These are phyloP conservation scores for Melanophora roralis DNA, from an alignment of 2,888 invertebrate species.

Conservation along the genomic window DNA sequence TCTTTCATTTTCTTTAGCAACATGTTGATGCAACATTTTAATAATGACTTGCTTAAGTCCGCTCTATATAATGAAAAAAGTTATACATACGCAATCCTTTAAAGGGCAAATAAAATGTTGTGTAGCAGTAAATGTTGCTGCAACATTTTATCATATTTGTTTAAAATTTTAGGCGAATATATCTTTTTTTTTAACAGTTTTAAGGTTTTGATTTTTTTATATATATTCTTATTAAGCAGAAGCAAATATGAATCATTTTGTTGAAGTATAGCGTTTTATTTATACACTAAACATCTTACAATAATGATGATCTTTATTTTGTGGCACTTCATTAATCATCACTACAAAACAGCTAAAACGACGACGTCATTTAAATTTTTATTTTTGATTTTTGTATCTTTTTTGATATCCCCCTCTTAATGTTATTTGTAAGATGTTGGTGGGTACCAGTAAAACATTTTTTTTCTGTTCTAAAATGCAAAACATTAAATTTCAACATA, in stretches of 20 bases:
- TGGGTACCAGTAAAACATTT: conserved; percentile 25
- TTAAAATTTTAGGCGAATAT: background rate
- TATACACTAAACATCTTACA: conserved; percentile 61
- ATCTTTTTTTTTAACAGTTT: background rate
- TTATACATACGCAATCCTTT: too few species aligned
- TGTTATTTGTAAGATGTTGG: conserved; percentile 49
- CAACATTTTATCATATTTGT: conserved; percentile 13
- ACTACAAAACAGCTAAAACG: conserved; percentile 70
- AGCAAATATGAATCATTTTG: conserved; percentile 51
- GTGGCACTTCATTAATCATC: conserved; percentile 77
- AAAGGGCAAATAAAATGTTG: too few species aligned
- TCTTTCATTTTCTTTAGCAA: conserved; percentile 7
- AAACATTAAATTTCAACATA: conserved; percentile 61
- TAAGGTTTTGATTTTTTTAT: conserved; percentile 9
- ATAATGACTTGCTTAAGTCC: too few species aligned
- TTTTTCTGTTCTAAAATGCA: conserved; percentile 14
- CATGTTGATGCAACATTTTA: too few species aligned
- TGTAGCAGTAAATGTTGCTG: conserved; percentile 48
- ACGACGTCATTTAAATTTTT: conserved; percentile 60
- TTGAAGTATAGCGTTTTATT: conserved; percentile 41
- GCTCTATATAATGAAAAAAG: too few species aligned
- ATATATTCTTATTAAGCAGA: conserved; percentile 34
- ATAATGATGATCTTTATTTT: conserved; percentile 65
- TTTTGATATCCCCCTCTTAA: conserved; percentile 23
- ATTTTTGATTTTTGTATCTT: conserved; percentile 17